Percentiles rank a stretch among this genome's conserved stretches.
phyloP scores from a whole-genome alignment of 1,140 invertebrate species.

The Bactericera cockerelli region DNA sequence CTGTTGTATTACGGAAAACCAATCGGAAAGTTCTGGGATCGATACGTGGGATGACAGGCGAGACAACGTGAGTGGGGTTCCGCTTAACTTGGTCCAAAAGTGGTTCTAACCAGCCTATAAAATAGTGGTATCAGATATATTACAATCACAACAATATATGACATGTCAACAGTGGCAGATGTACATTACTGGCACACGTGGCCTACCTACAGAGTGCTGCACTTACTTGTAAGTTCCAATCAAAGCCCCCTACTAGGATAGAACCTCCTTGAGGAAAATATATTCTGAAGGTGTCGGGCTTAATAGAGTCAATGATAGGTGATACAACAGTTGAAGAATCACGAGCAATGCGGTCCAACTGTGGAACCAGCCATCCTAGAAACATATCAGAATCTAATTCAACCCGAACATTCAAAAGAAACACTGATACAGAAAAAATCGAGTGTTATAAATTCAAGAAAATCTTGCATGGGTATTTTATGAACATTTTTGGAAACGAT shows the following conservation, averaged over 20 bases:
- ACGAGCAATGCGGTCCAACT: conserved; percentile 80
- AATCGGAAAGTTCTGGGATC: conserved; percentile 44
- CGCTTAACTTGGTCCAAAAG: conserved; percentile 80
- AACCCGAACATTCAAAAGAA: too few species aligned
- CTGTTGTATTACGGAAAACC: conserved; percentile 41
- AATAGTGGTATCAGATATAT: too few species aligned
- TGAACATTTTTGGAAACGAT: too few species aligned
- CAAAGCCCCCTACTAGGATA: conserved; percentile 80
- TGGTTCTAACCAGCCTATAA: conserved; percentile 83
- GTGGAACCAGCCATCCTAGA: conserved; percentile 84
- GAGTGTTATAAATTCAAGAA: too few species aligned
- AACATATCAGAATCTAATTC: not conserved
- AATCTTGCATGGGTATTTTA: too few species aligned
- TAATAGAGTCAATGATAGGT: conserved; percentile 84
- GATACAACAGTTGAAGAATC: conserved; percentile 84
- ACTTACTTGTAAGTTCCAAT: conserved; percentile 76
- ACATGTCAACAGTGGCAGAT: too few species aligned
- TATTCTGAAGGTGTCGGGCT: conserved; percentile 77
- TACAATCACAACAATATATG: too few species aligned
- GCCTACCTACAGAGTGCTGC: too few species aligned
- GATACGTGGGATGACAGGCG: conserved; percentile 84
- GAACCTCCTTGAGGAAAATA: conserved; percentile 70
- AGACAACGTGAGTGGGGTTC: conserved; percentile 76
- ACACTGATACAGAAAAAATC: too few species aligned
- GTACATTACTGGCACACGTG: too few species aligned